Base-by-base conservation (phyloP, 2,113 vertebrate genomes). In the Sprattus sprattus region DNA sequence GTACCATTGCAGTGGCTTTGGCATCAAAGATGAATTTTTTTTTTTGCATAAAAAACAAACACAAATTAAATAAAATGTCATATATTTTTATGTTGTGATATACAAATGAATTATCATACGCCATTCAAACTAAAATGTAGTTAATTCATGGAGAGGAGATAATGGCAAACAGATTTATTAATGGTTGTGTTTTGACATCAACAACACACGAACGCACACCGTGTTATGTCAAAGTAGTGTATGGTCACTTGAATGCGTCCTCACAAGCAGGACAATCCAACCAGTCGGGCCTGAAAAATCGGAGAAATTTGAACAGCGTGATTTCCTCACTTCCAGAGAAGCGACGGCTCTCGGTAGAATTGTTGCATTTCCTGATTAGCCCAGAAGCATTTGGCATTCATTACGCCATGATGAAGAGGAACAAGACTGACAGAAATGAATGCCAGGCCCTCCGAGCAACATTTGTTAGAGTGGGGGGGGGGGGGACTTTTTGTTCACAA, bases 161-260 rank as follows among this genome's bases (percentile, higher is more conserved):
- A 22, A 22, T 28, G 52, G n/a, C n/a, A 81, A 82, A 82, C 67
- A 47, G 83, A 49, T 84, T n/a, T 32, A 28, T 45, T 85, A 57
- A 54, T 44, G 67, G 50, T 85, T 84, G 49, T 81, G 11, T 13
- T 13, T 32, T 71, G 46, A 87, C 82, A 45, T 83, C 81, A 80
- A 11, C 4, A 71, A 82, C 46, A 83, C 57, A 81, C 52, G 49
- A 45, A 20, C 84, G 64, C 25, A 45, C 52, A 83, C 47, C 47
- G 9, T 49, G 47, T 49, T 47, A 49, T 64, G 83, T 83, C 57
- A 49, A 49, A 80, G 75, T 82, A 9, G 67, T 60, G 67, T 82
- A 22, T 86, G 85, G 85, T 83, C 86, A 54, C 81, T 84, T 87
- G 75, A 75, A 84, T 71, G 81, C 45, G 45, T 45, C 85, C 83